Conservation (phyloP, 2,113 vertebrate species). For the Coracopsis vasa region DNA sequence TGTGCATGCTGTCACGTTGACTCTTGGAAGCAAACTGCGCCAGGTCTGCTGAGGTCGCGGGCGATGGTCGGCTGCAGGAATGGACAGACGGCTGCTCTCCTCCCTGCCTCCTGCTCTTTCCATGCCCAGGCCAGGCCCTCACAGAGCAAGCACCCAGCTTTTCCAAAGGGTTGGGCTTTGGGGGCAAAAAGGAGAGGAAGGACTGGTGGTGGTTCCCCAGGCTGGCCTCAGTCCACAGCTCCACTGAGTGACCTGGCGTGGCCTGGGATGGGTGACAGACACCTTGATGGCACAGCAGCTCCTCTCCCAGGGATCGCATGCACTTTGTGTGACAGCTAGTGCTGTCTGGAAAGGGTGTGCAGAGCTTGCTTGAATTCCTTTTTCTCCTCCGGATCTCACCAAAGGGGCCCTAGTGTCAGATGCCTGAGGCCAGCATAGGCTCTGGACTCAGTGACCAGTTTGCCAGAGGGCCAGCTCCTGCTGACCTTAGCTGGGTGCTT, state of each 20-base stretch:
- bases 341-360: not conserved
- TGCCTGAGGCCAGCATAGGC: accelerated
- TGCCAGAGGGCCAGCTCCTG: not conserved
- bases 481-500: accelerated
- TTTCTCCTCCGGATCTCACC: not conserved
- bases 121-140: accelerated
- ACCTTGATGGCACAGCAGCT: not conserved
- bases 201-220: accelerated
- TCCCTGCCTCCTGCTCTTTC: not conserved
- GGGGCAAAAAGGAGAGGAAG: too few relatives aligned
- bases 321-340: accelerated
- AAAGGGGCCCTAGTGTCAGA: not conserved
- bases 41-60: accelerated
- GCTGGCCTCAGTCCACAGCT: not conserved
- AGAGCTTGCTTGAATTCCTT: accelerated
- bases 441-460: not conserved
- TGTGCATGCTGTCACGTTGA: not conserved
- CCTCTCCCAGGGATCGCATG: accelerated
- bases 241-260: accelerated
- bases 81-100: not conserved
- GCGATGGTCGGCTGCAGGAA: accelerated
- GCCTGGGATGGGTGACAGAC: too few relatives aligned
- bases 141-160: too few relatives aligned
- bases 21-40: not conserved
- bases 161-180: accelerated